A percentile compares a stretch with the other conserved stretches of the same genome.
Conservation (phyloP, 2,113 vertebrate species). For the Delphinapterus leucas region DNA sequence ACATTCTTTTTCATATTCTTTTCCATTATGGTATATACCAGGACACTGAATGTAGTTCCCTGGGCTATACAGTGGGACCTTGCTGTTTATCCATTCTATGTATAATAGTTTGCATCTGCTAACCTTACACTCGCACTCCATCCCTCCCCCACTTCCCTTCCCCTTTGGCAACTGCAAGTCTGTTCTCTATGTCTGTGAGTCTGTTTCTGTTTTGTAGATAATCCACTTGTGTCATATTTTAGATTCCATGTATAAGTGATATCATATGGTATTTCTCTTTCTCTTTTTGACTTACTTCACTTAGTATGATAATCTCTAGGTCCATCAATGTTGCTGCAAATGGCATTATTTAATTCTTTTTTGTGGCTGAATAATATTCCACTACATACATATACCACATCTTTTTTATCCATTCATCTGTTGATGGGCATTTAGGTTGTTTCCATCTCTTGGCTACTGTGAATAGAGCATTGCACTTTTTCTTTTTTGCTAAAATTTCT, state of each 20-base stretch:
- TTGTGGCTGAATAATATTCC: not conserved
- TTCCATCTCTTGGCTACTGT: not conserved
- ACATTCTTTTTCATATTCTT: not conserved
- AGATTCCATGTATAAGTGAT: not conserved
- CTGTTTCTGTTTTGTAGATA: not conserved
- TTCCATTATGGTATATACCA: not conserved
- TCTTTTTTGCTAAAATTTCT: not conserved
- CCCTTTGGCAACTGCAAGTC: not conserved
- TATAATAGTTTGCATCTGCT: not conserved
- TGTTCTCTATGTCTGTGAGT: not conserved
- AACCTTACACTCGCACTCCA: not conserved
- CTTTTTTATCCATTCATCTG: not conserved
- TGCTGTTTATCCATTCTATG: not conserved
- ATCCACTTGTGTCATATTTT: not conserved
- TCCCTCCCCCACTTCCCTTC: not conserved
- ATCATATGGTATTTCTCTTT: not conserved
- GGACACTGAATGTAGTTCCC: not conserved
- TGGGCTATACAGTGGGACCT: not conserved
- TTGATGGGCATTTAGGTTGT: not conserved
- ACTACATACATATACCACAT: not conserved
- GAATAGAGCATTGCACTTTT: not conserved
- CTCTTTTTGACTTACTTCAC: not conserved
- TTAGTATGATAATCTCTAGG: not conserved
- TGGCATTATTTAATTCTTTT: not conserved
- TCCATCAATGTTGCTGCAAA: not conserved